phyloP scores from a whole-genome alignment of 1,140 invertebrate species.

The Diorhabda carinulata region DNA sequence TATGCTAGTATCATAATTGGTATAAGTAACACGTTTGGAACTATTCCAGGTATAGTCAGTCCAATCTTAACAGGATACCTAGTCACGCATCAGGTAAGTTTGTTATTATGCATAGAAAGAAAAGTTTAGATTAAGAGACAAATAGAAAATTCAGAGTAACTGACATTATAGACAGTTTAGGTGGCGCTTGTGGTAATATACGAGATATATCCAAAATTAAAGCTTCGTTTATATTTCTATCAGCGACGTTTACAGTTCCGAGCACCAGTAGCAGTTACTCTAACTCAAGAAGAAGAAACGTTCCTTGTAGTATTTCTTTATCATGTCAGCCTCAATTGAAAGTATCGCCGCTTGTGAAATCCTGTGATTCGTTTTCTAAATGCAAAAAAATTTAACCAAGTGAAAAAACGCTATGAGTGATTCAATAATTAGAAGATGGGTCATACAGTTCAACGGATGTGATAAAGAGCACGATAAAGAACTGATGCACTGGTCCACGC shows the following conservation, averaged over 20 bases:
- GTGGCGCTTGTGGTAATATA: not conserved
- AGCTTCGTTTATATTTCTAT: not conserved
- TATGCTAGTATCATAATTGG: constrained; percentile 82
- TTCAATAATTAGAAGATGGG: no score
- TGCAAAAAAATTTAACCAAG: no score
- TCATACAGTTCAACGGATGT: no score
- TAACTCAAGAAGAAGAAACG: no score
- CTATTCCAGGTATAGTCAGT: constrained; percentile 82
- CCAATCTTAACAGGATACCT: constrained; percentile 77
- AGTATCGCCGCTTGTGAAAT: no score
- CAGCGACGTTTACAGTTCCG: not conserved
- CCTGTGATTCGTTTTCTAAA: no score
- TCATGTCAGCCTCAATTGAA: no score
- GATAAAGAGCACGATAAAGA: no score
- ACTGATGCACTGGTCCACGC: no score
- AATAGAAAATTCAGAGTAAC: not conserved
- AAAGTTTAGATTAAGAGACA: not conserved
- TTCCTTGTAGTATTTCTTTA: no score
- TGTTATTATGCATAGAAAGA: not conserved
- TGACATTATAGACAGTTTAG: not conserved
- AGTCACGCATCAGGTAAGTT: constrained; percentile 50
- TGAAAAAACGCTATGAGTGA: no score
- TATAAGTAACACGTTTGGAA: constrained; percentile 83
- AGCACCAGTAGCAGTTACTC: not conserved
- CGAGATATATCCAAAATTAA: not conserved